A percentile compares a stretch with the other conserved stretches of the same genome.
Conservation (phyloP, 2,888 invertebrate genomes). For the Trachelus iudaicus region DNA sequence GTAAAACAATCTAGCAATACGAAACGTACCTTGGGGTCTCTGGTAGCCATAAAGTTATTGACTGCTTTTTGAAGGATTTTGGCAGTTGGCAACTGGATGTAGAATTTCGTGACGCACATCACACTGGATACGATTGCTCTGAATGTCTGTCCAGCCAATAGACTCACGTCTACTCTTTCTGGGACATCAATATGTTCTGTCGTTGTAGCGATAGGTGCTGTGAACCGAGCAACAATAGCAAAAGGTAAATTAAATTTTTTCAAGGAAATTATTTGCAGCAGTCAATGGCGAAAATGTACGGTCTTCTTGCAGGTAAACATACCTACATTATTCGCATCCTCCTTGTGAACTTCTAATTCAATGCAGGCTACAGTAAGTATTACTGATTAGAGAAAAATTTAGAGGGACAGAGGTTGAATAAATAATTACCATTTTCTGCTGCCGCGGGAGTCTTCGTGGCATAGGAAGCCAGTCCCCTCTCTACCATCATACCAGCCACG, state of each 20-base stretch:
- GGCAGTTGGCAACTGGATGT: conserved; percentile 64
- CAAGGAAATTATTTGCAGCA: background rate
- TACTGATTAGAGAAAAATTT: conserved; percentile 4
- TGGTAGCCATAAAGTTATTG: conserved; percentile 47
- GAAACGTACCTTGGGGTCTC: conserved; percentile 47
- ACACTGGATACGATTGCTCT: conserved; percentile 63
- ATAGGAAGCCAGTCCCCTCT: conserved; percentile 66
- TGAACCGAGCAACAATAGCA: background rate
- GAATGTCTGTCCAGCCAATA: conserved; percentile 66
- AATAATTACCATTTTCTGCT: background rate
- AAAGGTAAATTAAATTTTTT: background rate
- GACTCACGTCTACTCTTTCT: conserved; percentile 57
- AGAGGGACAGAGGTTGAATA: background rate
- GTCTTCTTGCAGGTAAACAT: conserved; percentile 8
- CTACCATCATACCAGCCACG: conserved; percentile 67
- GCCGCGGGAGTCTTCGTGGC: conserved; percentile 7
- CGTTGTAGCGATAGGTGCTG: background rate
- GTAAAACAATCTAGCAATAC: background rate
- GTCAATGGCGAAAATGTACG: background rate
- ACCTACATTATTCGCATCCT: conserved; percentile 23
- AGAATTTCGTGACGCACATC: conserved; percentile 63
- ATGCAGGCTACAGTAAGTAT: conserved; percentile 7
- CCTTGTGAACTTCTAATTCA: conserved; percentile 5
- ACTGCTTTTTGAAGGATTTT: conserved; percentile 45
- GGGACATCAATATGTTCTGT: background rate